Evolutionary conservation across 1,140 invertebrate genomes (phyloP).

Genomic region (Steinernema feltiae): DNA sequence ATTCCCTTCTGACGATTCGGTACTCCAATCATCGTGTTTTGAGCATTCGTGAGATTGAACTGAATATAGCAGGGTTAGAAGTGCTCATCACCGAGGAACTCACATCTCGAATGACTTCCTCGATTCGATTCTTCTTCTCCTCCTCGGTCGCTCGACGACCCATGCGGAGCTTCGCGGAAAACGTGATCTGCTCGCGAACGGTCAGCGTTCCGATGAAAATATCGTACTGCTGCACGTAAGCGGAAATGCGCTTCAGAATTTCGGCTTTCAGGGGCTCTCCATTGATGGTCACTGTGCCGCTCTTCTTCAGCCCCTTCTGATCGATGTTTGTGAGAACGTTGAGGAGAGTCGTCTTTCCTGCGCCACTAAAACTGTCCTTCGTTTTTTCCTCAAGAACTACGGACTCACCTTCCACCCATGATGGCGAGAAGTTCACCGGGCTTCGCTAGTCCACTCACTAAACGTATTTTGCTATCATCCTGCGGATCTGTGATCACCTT

Average conservation of each 20-base stretch:
- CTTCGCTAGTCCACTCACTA: constrained; percentile 75
- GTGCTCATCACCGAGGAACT: constrained; percentile 67
- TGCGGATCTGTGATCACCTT: neutral
- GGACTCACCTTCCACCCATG: constrained; percentile 65
- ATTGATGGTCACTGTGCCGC: constrained; percentile 64
- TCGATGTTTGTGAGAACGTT: constrained; percentile 78
- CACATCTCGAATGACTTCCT: constrained; percentile 21
- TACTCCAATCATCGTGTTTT: constrained; percentile 73
- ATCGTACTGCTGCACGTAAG: constrained; percentile 64
- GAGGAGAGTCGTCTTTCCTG: constrained; percentile 86
- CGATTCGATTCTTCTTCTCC: constrained; percentile 24
- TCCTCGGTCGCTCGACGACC: constrained; percentile 16
- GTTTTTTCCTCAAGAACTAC: neutral
- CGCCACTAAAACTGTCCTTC: constrained; percentile 63
- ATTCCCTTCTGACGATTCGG: constrained; percentile 70
- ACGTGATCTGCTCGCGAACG: constrained; percentile 62
- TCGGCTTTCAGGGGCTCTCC: neutral
- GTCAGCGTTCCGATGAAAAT: constrained; percentile 62
- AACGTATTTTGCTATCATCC: neutral
- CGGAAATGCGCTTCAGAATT: constrained; percentile 49
- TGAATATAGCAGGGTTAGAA: constrained; percentile 76
- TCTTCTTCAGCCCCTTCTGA: constrained; percentile 67
- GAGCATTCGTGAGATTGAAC: constrained; percentile 66
- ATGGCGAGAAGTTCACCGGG: constrained; percentile 82
- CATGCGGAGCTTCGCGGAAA: constrained; percentile 31